Evolutionary conservation across 2,113 vertebrate species (phyloP), one percentile per base, ranked within the genome.

Genomic region (Pleuronectes platessa): DNA sequence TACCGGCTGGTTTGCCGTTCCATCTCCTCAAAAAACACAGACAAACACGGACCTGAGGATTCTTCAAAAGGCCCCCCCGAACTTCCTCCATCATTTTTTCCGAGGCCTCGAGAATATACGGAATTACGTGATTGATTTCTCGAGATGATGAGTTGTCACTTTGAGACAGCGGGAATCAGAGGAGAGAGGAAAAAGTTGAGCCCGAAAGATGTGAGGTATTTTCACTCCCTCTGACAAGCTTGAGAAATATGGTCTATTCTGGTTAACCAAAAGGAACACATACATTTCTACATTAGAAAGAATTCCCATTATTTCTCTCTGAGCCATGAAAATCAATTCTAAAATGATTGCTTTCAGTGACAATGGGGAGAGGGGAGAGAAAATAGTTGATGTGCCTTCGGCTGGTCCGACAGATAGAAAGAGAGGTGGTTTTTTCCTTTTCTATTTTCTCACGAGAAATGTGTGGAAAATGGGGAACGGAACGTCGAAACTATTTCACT

Each of bases 181-280:
- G 68, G 62, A 64, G 68, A 67, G 61, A 77, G n/a, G n/a, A 83
- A 88, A 87, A 88, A 90, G 86, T 87, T 84, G 74, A 84, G 82
- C 76, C 76, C 78, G 26, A 85, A 85, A 90, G 86, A 93, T 92
- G 89, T 92, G 90, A 92, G 88, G 92, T 92, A 92, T 92, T 93
- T 93, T 93, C 95, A 93, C 89, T 85, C 92, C 92, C 92, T 93
- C 94, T 97, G 96, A 96, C 96, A 97, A 95, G 93, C 93, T 92
- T 96, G 96, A 97, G 96, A 97, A 96, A 93, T 95, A 96, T 96
- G 95, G 96, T 96, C 96, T 96, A 96, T 96, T 97, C 96, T 96
- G 96, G 95, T 97, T 97, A 97, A 97, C 96, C 96, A 97, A 97
- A 97, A 97, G 96, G 96, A 98, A 97, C 96, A 96, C 96, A 97